phyloP scores from a whole-genome alignment of 2,113 vertebrate species.

The Polypterus senegalus region DNA sequence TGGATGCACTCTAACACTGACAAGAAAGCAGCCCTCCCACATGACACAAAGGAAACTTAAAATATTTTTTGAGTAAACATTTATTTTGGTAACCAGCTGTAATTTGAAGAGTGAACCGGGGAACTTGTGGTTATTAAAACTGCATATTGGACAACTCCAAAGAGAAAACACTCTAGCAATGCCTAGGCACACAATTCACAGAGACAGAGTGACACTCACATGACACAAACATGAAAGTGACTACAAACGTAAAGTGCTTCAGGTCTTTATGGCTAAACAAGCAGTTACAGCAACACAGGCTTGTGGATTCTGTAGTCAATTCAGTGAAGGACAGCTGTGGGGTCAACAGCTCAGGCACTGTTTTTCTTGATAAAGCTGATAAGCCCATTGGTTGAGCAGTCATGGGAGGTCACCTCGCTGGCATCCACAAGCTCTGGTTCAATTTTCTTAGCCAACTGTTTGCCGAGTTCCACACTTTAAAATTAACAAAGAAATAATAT shows the following conservation, averaged over 20 bases:
- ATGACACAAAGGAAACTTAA: too few relatives aligned
- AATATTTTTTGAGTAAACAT: too few relatives aligned
- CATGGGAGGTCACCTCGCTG: slow-evolving; percentile 65
- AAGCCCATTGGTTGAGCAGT: slow-evolving; percentile 90
- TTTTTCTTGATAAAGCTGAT: slow-evolving; percentile 91
- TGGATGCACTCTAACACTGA: too few relatives aligned
- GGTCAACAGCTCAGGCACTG: slow-evolving; percentile 38
- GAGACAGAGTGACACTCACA: too few relatives aligned
- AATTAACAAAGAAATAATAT: neutral
- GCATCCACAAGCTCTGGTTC: slow-evolving; percentile 75
- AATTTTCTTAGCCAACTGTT: slow-evolving; percentile 91
- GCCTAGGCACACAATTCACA: too few relatives aligned
- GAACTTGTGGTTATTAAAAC: too few relatives aligned
- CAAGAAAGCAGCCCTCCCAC: too few relatives aligned
- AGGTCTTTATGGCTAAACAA: slow-evolving; percentile 36
- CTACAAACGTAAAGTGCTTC: slow-evolving; percentile 39
- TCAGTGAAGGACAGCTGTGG: slow-evolving; percentile 12
- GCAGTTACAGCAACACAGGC: slow-evolving; percentile 28
- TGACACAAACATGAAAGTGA: slow-evolving; percentile 16
- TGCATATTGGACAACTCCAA: too few relatives aligned
- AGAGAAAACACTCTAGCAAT: too few relatives aligned
- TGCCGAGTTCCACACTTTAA: slow-evolving; percentile 83
- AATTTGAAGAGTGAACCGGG: too few relatives aligned
- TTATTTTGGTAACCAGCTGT: too few relatives aligned
- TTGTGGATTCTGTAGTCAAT: slow-evolving; percentile 19